Evolutionary conservation across 2,797 vertebrate genomes (phyloP).

Genomic region (Aphelocoma californica): DNA sequence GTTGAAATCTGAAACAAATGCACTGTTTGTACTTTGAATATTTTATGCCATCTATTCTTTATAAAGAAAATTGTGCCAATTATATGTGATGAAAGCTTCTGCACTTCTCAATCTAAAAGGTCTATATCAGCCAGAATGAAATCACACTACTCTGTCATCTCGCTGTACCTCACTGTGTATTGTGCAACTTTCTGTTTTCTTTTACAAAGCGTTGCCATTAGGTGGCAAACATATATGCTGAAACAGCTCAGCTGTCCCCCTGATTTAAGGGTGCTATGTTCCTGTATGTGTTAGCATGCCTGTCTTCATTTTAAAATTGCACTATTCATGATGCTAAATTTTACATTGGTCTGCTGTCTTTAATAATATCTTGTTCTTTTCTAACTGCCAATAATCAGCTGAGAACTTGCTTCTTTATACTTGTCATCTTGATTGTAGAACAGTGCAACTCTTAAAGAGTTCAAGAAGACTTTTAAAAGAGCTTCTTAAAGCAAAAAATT

Average conservation of each 20-base stretch:
- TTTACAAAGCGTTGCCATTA: not conserved
- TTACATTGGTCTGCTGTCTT: not conserved
- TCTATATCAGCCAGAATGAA: not conserved
- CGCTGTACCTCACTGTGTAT: not conserved
- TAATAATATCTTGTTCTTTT: not conserved
- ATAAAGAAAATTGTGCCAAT: conserved; percentile 64
- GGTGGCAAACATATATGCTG: conserved; percentile 7
- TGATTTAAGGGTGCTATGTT: not conserved
- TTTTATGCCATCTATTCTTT: conserved; percentile 49
- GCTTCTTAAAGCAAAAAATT: not conserved
- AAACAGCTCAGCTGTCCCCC: not conserved
- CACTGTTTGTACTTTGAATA: conserved; percentile 60
- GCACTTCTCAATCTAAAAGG: conserved; percentile 30
- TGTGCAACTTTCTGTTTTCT: conserved; percentile 14
- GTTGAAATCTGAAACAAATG: conserved; percentile 84
- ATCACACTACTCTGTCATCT: conserved; percentile 44
- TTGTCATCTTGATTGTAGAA: not conserved
- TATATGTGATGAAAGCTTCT: conserved; percentile 75
- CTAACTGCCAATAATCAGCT: not conserved
- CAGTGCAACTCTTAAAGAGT: not conserved
- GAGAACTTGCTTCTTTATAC: not conserved
- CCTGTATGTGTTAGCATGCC: not conserved
- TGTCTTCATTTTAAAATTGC: not conserved
- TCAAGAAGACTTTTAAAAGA: not conserved
- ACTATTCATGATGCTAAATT: not conserved